phyloP scores from a whole-genome alignment of 2,113 vertebrate species.

The Ramphastos sulfuratus region DNA sequence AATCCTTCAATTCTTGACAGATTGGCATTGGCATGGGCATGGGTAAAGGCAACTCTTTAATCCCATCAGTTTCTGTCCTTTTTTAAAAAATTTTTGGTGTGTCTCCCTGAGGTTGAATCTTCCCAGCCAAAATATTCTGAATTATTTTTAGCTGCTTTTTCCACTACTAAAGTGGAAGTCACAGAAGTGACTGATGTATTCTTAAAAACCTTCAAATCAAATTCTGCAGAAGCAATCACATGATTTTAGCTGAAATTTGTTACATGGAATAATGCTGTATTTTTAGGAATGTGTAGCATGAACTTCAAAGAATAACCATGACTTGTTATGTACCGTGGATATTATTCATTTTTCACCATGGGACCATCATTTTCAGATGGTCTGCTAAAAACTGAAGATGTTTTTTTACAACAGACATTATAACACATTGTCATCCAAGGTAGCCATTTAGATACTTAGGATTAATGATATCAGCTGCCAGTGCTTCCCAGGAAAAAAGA shows the following conservation, averaged over 20 bases:
- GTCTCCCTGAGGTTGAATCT: neutral
- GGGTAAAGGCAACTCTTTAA: neutral
- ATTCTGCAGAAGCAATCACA: neutral
- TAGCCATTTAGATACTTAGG: neutral
- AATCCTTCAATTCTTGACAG: neutral
- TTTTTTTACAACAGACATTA: neutral
- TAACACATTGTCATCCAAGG: accelerated
- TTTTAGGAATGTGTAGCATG: neutral
- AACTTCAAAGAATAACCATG: neutral
- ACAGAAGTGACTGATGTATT: neutral
- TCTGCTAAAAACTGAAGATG: neutral
- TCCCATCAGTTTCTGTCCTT: neutral
- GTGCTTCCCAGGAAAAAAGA: neutral
- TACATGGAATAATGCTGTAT: neutral
- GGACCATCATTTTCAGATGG: neutral
- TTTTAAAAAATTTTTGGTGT: neutral
- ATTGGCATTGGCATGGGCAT: neutral
- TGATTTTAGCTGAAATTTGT: neutral
- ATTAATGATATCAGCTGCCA: neutral
- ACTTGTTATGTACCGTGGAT: neutral
- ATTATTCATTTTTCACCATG: neutral
- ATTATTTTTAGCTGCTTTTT: neutral
- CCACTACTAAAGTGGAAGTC: neutral
- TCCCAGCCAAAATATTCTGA: neutral
- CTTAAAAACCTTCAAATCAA: neutral